These are phyloP conservation scores for Ophonus ardosiacus DNA, from an alignment of 2,888 invertebrate genomes.

Conservation along the genomic window DNA sequence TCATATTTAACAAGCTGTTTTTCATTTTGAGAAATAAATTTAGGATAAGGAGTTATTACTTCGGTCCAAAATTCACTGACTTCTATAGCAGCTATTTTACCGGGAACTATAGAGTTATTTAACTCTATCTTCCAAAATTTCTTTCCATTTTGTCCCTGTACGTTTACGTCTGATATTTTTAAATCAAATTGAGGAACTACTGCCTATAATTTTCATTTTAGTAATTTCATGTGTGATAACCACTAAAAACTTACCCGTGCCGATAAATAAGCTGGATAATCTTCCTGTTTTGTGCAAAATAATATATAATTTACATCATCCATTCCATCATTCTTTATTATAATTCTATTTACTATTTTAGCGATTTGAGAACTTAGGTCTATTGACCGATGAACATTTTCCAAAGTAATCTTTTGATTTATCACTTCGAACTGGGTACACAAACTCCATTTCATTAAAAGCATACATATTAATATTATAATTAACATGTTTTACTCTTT, in stretches of 20 bases:
- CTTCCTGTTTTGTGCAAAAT: constrained; percentile 67
- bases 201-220: constrained; percentile 40
- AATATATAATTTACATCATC: constrained; percentile 84
- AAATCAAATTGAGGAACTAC: neutral
- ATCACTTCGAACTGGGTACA: constrained; percentile 39
- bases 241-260: constrained; percentile 41
- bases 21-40: constrained; percentile 93
- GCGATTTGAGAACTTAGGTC: constrained; percentile 94
- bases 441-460: constrained; percentile 19
- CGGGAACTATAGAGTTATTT: neutral
- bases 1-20: constrained; percentile 93
- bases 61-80: constrained; percentile 88
- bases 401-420: constrained; percentile 73
- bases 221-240: neutral
- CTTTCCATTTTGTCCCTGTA: constrained; percentile 43
- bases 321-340: constrained; percentile 89
- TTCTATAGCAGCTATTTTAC: constrained; percentile 74
- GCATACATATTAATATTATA: constrained; percentile 9
- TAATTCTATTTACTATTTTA: constrained; percentile 88
- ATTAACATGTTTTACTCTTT: constrained; percentile 26
- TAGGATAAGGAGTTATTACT: constrained; percentile 90
- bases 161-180: neutral
- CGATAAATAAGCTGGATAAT: constrained; percentile 36
- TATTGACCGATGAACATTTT: constrained; percentile 90
- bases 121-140: constrained; percentile 40